Evolutionary conservation across 2,113 vertebrate genomes (phyloP).

Genomic region (Xenopus tropicalis): UCB_Xtro_10.0 CM004444.2:80161501-80162000

Average conservation of each 20-base stretch:
- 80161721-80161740: constrained; percentile 41
- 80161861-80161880: too few species aligned
- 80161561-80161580: constrained; percentile 39
- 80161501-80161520: constrained; percentile 8
- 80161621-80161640: constrained; percentile 42
- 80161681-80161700: constrained; percentile 46
- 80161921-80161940: too few species aligned
- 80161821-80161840: neutral
- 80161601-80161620: constrained; percentile 42
- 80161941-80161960: too few species aligned
- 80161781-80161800: constrained; percentile 34
- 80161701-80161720: constrained; percentile 38
- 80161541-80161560: constrained; percentile 37
- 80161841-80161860: too few species aligned
- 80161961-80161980: too few species aligned
- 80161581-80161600: constrained; percentile 40
- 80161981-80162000: too few species aligned
- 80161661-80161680: constrained; percentile 45
- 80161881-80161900: too few species aligned
- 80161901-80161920: too few species aligned
- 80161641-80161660: constrained; percentile 43
- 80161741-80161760: constrained; percentile 42
- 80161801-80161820: neutral
- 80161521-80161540: constrained; percentile 29
- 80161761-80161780: constrained; percentile 36